These are phyloP conservation scores for Rhopilema esculentum DNA, from an alignment of 30 jellyfish, hydroid and myxozoan genomes.

Conservation along the genomic window DNA sequence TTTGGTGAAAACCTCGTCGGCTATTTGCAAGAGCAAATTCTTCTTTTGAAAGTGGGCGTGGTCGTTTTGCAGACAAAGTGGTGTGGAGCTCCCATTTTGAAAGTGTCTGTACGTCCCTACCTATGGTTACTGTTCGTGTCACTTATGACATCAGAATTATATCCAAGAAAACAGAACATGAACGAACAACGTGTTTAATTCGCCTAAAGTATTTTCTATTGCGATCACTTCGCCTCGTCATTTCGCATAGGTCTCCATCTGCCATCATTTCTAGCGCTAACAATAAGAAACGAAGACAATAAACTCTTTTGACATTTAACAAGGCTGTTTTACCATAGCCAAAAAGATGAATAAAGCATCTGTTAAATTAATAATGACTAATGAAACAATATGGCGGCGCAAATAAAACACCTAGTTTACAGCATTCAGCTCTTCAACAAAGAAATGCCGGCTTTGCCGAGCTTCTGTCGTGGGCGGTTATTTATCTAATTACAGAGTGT, in stretches of 20 bases:
- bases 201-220: not conserved
- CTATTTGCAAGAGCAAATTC: too few relatives aligned
- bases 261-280: not conserved
- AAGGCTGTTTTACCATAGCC: not conserved
- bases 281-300: not conserved
- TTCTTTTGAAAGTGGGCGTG: too few relatives aligned
- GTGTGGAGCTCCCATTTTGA: too few relatives aligned
- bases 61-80: too few relatives aligned
- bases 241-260: not conserved
- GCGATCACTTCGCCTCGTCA: not conserved
- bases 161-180: not conserved
- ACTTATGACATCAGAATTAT: too few relatives aligned
- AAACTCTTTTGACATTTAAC: not conserved
- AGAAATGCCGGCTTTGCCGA: not conserved
- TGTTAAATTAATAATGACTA: not conserved
- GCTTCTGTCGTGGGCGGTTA: not conserved
- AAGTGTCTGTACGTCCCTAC: too few relatives aligned
- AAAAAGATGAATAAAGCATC: not conserved
- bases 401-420: not conserved
- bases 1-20: too few relatives aligned
- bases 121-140: too few relatives aligned
- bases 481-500: not conserved
- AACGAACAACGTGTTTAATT: not conserved
- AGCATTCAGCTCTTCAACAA: not conserved
- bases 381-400: not conserved